A percentile compares a stretch with the other conserved stretches of the same genome.
phyloP scores from a whole-genome alignment of 2,797 vertebrate species.

The Eulemur coronatus region DNA sequence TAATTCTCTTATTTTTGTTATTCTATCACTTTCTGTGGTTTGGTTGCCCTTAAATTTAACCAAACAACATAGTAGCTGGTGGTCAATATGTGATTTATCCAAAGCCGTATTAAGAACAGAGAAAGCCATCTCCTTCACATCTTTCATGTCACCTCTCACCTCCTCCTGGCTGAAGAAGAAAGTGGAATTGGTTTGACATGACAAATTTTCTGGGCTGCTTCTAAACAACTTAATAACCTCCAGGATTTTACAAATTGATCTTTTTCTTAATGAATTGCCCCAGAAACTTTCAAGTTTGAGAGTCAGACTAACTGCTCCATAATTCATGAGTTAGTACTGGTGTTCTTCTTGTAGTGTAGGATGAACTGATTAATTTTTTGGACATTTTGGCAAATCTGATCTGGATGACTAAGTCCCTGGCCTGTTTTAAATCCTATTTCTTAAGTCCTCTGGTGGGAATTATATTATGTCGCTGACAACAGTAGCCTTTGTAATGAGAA shows the following conservation, averaged over 20 bases:
- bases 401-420: conserved; percentile 71
- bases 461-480: conserved; percentile 63
- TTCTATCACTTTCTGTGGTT: conserved; percentile 22
- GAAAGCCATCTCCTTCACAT: conserved; percentile 13
- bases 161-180: conserved; percentile 49
- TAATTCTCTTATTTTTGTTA: conserved; percentile 45
- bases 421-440: conserved; percentile 70
- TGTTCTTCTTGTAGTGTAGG: conserved; percentile 62
- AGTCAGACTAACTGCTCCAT: conserved; percentile 66
- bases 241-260: conserved; percentile 76
- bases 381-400: conserved; percentile 74
- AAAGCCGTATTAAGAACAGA: conserved; percentile 38
- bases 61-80: conserved; percentile 30
- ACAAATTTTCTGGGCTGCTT: conserved; percentile 66
- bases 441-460: conserved; percentile 67
- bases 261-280: conserved; percentile 76
- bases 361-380: conserved; percentile 73
- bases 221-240: conserved; percentile 73
- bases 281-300: conserved; percentile 71
- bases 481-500: conserved; percentile 68
- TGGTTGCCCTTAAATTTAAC: conserved; percentile 33
- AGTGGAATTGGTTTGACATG: conserved; percentile 61
- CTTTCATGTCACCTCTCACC: background rate
- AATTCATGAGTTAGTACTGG: conserved; percentile 67
- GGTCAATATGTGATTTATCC: conserved; percentile 56